Conservation (phyloP, 2,888 invertebrate genomes). For the Drosophila sordidapex region DNA sequence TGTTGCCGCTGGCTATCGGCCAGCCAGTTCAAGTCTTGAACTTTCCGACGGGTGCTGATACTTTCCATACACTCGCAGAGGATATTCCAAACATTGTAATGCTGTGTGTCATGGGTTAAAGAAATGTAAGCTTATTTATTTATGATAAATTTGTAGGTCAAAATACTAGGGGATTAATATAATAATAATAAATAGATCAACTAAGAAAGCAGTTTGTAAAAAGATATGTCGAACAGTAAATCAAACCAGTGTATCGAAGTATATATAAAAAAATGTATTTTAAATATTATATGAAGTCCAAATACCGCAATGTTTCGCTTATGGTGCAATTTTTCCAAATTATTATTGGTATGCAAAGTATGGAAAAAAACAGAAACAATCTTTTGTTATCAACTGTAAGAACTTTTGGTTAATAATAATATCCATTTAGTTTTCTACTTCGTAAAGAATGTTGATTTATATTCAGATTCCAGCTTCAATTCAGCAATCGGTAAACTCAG, state of each 20-base stretch:
- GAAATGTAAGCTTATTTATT: no score
- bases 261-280: not conserved
- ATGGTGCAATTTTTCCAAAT: not conserved
- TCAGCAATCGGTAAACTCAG: not conserved
- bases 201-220: no score
- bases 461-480: not conserved
- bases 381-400: not conserved
- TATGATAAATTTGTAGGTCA: no score
- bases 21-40: constrained; percentile 50
- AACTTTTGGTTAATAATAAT: no score
- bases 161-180: no score
- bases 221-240: not conserved
- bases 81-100: not conserved
- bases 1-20: constrained; percentile 47
- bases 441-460: not conserved
- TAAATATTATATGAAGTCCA: no score
- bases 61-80: not conserved
- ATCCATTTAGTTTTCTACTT: not conserved
- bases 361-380: not conserved
- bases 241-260: not conserved
- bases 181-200: no score
- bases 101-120: not conserved
- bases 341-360: not conserved
- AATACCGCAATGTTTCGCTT: not conserved
- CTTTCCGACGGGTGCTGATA: constrained; percentile 31